Conservation (phyloP, 2,113 vertebrate genomes). For the Phyllostomus discolor region DNA sequence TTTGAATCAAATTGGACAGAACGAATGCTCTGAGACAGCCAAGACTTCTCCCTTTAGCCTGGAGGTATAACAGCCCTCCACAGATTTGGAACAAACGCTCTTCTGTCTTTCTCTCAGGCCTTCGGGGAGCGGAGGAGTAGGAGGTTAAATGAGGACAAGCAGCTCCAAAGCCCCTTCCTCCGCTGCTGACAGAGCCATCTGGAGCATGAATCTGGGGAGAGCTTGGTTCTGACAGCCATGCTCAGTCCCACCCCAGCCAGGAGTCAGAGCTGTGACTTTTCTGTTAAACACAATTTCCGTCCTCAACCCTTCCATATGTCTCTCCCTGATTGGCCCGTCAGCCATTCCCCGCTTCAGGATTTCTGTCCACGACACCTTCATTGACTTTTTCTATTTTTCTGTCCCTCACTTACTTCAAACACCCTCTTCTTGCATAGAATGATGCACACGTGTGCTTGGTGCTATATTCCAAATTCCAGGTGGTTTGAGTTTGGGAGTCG, state of each 20-base stretch:
- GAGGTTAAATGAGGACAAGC: constrained; percentile 27
- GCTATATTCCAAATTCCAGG: background rate
- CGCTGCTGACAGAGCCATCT: background rate
- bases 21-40: background rate
- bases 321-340: background rate
- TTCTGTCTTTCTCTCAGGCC: background rate
- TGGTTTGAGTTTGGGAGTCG: background rate
- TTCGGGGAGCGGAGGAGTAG: background rate
- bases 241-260: background rate
- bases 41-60: background rate
- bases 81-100: background rate
- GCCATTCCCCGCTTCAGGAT: background rate
- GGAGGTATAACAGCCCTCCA: background rate
- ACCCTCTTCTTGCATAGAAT: background rate
- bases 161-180: constrained; percentile 1
- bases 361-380: background rate
- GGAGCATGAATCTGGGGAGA: constrained; percentile 3
- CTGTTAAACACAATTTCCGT: background rate
- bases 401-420: background rate
- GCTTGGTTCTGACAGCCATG: background rate
- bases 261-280: background rate
- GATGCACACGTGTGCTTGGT: background rate
- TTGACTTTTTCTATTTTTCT: background rate
- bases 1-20: constrained; percentile 16
- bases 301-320: background rate